Evolutionary conservation across 92 coral and sea anemone species (phyloP), one percentile per base, ranked within the genome.

Genomic region (Porites evermanni): DNA sequence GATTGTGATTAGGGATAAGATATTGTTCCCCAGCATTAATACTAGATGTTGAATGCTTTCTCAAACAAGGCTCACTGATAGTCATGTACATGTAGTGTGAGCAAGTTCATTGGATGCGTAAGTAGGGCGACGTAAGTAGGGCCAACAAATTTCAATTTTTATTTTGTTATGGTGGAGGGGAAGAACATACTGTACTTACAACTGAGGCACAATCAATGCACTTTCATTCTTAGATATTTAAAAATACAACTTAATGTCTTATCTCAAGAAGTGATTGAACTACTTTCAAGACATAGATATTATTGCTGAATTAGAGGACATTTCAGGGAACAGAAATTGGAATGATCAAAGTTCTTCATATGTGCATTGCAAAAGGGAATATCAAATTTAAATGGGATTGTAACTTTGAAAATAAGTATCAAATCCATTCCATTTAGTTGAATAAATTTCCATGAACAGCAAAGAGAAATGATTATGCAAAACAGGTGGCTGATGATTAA

Each of bases 51-150:
- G 91, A 79, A 92, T 97, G 94, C 97, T 95, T 97, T 93, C 91
- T 94, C 89, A 94, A 96, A 96, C 92, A 94, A 96, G 94, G 99
- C 88, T 83, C 80, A 95, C 98, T 90, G 96, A 91, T 93, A 93
- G 94, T 93, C 93, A 92, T 90, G 90, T 93, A 79, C 84, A 77
- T 85, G 76, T 76, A 85, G 83, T 85, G 88, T 89, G 90, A 91
- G 83, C 94, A 96, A 93, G 98, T 79, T 84, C 96, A 94, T 72
- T 88, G 98, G 99, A 97, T 82, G 88, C 97, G 99, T 97, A 97
- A 97, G 99, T 97, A 97, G 94, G 99, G 94, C 53, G 86, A 95
- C 98, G 98, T 94, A 94, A 94, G 98, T 94, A 94, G 91, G 98
- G 93, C 70, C 67, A 52, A 76, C 87, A 89, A 83, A 85, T 68